Evolutionary conservation across 2,797 vertebrate species (phyloP).

Genomic region (Phrynocephalus forsythii): DNA sequence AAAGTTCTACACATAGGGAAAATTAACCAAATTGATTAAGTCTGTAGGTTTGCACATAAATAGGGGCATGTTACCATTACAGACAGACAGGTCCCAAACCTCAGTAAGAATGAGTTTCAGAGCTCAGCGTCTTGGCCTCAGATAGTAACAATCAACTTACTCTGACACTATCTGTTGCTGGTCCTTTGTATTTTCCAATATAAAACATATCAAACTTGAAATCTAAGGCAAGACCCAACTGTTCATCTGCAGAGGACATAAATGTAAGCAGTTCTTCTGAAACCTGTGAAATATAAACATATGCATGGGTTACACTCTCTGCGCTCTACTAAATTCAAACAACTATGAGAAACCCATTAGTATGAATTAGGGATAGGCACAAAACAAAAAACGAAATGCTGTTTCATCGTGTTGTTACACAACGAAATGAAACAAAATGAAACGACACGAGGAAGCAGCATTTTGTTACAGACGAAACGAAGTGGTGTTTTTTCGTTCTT

Average conservation of each 20-base stretch:
- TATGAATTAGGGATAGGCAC: no score
- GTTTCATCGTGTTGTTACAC: no score
- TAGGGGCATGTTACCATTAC: background rate
- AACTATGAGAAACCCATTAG: background rate
- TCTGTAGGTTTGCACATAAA: background rate
- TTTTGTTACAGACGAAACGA: no score
- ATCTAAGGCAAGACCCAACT: slow-evolving; percentile 62
- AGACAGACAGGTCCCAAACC: background rate
- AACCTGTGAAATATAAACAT: slow-evolving; percentile 55
- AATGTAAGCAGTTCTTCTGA: slow-evolving; percentile 60
- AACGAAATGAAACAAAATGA: no score
- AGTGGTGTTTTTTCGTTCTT: no score
- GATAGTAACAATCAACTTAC: slow-evolving; percentile 70
- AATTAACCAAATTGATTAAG: background rate
- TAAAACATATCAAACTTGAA: slow-evolving; percentile 75
- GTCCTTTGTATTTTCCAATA: slow-evolving; percentile 76
- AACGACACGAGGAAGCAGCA: no score
- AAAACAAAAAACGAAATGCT: no score
- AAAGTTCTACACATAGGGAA: no score
- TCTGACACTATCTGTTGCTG: slow-evolving; percentile 71
- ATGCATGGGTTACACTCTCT: background rate
- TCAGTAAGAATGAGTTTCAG: background rate
- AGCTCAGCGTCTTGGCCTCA: background rate
- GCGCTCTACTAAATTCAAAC: background rate
- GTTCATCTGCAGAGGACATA: slow-evolving; percentile 49